Percentiles rank a stretch among this genome's conserved stretches.
Conservation (phyloP, 1,140 invertebrate genomes). For the Pissodes strobi region DNA sequence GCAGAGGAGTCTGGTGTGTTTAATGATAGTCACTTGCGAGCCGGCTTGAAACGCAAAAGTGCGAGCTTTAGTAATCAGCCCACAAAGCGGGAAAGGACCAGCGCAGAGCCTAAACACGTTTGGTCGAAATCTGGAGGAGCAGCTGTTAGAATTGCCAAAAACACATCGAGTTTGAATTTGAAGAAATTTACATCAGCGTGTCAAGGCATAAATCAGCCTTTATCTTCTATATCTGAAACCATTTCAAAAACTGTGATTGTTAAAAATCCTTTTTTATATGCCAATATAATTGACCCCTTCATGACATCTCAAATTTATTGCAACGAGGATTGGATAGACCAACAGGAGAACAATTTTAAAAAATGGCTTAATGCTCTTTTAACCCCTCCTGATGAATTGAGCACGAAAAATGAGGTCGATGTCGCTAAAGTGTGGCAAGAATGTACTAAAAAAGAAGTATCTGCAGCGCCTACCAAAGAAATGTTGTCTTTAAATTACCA, state of each 20-base stretch:
- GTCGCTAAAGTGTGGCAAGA: conserved; percentile 76
- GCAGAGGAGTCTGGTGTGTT: conserved; percentile 15
- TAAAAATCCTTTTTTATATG: conserved; percentile 62
- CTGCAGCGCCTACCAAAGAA: conserved; percentile 70
- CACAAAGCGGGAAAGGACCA: conserved; percentile 24
- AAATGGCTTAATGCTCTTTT: conserved; percentile 88
- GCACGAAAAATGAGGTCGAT: conserved; percentile 59
- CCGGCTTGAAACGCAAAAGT: conserved; percentile 26
- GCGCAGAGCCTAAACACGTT: conserved; percentile 2
- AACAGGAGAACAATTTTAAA: conserved; percentile 80
- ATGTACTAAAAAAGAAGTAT: conserved; percentile 63
- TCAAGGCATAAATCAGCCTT: conserved; percentile 21
- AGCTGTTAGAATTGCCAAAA: conserved; percentile 28
- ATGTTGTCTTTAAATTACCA: conserved; percentile 66
- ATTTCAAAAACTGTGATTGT: conserved; percentile 22
- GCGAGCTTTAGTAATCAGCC: not conserved
- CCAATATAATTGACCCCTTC: conserved; percentile 70
- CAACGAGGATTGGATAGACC: conserved; percentile 77
- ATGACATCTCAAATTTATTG: conserved; percentile 70
- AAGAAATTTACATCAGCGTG: conserved; percentile 14
- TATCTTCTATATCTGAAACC: conserved; percentile 22
- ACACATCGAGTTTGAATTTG: conserved; percentile 29
- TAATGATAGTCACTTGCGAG: not conserved
- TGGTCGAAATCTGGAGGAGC: conserved; percentile 33
- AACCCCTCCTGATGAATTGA: conserved; percentile 73